Percentiles rank a stretch among this genome's conserved stretches.
Evolutionary conservation across 1,140 invertebrate species (phyloP).

Genomic region (Drosophila cardini): DNA sequence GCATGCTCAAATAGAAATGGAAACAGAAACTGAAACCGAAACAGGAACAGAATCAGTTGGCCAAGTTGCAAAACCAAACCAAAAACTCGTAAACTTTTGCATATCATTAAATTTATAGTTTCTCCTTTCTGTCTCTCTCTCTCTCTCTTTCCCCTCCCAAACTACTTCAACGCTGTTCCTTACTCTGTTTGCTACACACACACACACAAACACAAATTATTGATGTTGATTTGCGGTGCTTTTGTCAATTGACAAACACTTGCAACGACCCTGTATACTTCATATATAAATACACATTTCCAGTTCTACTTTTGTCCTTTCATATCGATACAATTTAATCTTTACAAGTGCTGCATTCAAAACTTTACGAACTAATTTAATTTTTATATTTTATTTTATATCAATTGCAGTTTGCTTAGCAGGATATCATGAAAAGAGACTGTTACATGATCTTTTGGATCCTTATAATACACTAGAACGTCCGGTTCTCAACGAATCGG

Average conservation of each 20-base stretch:
- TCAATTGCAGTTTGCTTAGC: slow-evolving; percentile 89
- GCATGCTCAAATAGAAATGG: slow-evolving; percentile 45
- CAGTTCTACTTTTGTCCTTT: background rate
- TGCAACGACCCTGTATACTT: slow-evolving; percentile 29
- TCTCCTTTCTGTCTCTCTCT: background rate
- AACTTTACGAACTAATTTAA: slow-evolving; percentile 35
- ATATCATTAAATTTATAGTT: slow-evolving; percentile 78
- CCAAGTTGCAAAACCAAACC: slow-evolving; percentile 54
- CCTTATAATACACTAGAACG: slow-evolving; percentile 98
- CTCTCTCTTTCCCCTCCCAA: background rate
- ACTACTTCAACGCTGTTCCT: slow-evolving; percentile 4
- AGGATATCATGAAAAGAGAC: slow-evolving; percentile 96
- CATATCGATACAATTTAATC: slow-evolving; percentile 16
- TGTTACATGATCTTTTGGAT: slow-evolving; percentile 96
- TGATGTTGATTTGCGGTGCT: slow-evolving; percentile 78
- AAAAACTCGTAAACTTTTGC: slow-evolving; percentile 75
- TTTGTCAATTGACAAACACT: slow-evolving; percentile 59
- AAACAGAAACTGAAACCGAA: slow-evolving; percentile 31
- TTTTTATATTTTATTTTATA: slow-evolving; percentile 45
- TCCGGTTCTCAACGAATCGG: slow-evolving; percentile 98
- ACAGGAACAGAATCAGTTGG: slow-evolving; percentile 41
- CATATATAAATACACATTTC: background rate
- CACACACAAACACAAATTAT: slow-evolving; percentile 55
- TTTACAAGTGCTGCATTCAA: slow-evolving; percentile 30
- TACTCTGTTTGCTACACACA: slow-evolving; percentile 34